Evolutionary conservation across 1,140 invertebrate genomes (phyloP).

Genomic region (Gryllus bimaculatus): DNA sequence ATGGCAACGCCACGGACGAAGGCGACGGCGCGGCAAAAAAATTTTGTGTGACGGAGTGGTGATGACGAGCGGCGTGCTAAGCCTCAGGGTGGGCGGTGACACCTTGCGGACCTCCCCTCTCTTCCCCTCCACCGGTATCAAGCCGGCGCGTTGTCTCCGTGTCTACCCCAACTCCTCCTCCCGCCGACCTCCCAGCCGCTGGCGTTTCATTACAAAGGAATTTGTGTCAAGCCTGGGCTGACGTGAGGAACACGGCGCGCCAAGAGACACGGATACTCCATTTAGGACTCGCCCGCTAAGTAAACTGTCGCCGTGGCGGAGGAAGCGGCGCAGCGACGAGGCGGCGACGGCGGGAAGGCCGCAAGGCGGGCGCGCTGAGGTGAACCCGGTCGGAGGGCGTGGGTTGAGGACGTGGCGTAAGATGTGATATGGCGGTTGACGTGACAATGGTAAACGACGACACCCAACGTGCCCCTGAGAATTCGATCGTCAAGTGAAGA

Average conservation of each 20-base stretch:
- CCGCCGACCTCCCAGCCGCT: background rate
- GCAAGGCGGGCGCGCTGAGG: too few relatives aligned
- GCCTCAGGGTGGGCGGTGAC: background rate
- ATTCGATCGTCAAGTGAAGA: too few relatives aligned
- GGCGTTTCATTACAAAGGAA: constrained; percentile 4
- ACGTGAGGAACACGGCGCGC: background rate
- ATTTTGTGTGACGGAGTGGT: too few relatives aligned
- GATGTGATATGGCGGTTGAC: too few relatives aligned
- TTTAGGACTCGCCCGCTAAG: background rate
- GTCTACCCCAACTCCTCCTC: background rate
- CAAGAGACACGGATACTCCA: background rate
- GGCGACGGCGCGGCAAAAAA: too few relatives aligned
- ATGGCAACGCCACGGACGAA: background rate
- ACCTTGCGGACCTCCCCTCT: background rate
- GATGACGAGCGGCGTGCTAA: too few relatives aligned
- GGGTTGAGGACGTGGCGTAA: too few relatives aligned
- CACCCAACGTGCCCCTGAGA: too few relatives aligned
- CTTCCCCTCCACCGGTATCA: background rate
- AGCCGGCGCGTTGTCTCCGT: background rate
- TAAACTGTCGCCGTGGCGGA: background rate
- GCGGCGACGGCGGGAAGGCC: too few relatives aligned
- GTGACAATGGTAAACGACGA: too few relatives aligned
- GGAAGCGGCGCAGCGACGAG: background rate
- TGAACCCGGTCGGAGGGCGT: too few relatives aligned
- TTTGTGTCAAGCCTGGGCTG: background rate